Evolutionary conservation across 2,888 invertebrate genomes (phyloP), one percentile per base, ranked within the genome.

Genomic region (Metacarcinus magister): DNA sequence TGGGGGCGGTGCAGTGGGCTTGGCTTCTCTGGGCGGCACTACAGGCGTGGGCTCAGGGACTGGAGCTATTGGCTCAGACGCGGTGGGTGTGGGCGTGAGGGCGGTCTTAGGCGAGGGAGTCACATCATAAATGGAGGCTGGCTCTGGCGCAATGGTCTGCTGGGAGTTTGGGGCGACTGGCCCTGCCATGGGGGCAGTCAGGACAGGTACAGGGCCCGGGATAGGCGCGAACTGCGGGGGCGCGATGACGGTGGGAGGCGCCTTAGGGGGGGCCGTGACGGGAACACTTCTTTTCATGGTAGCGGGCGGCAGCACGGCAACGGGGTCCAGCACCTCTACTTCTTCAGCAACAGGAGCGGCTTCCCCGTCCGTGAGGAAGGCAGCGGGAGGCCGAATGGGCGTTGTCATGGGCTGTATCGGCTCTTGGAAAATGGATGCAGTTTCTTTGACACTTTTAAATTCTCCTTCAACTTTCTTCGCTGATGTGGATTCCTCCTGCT

Each of bases 261-360:
- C 95, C 46, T 92, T 95, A 23, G 96, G 82, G 23, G 96, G 96
- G 19, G 97, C 67, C 16, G 67, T 43, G 8, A 94, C 48, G 16
- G 94, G 94, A 13, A 44, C 43, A 23, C 39, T 60, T 48, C 95
- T 95, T 28, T 82, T 95, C 96, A 97, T 95, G 75, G 96, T 96
- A 16, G 97, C 97, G 75, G 97, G 97, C 60, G 97, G 97, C 4
- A 97, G 93, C 46, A 97, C 97, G 0, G 97, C 95, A 43, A 97
- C 96, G 23, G 97, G 97, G 8, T 96, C 90, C 13, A 67, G 94
- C 2, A 91, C 91, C 19, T 96, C 96, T 2, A 95, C 94, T n/a
- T 82, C 28, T n/a, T 94, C 92, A 4, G n/a, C 60, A 8, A 93
- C 44, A 23, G 87, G 89, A 4, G 75, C 32, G 19, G 48, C n/a